Base-by-base conservation (phyloP, 2,888 invertebrate species). In the Drosophila maculinotata region DNA sequence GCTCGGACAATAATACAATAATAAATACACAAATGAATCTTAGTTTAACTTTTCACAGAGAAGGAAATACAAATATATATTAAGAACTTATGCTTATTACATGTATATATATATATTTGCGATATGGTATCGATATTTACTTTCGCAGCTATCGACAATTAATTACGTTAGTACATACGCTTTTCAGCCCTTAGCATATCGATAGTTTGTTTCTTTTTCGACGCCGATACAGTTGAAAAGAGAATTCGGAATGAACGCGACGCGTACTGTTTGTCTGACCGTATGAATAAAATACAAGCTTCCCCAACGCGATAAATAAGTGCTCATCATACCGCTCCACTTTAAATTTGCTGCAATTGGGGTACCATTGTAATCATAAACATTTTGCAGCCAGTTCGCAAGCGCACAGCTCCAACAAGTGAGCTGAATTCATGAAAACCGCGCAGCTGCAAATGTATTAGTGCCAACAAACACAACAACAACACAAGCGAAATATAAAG, bases 371-470 rank as follows among this genome's bases (percentile, higher is more conserved):
- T 12, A 36, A 38, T 30, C 12, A 17, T 17, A 17, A 31, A n/a
- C 15, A 10, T 36, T 38, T 30, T 15, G 1, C n/a, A 23, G 35
- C 2, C 14, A 62, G 44, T 41, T 49, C 15, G 36, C 39, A 63
- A 63, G 49, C 49, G 53, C 23, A 52, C 7, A 38, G 38, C 41
- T 62, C 33, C 31, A 56, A 69, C 57, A 69, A 62, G 70, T 71
- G 68, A 52, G 9, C 33, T 39, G 38, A 45, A 62, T 52, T 35
- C 10, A 73, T 35, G 41, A 64, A 49, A 53, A 72, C 20, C 52
- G 70, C 75, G 70, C 60, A 66, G 47, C 57, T 74, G 69, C 73
- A 70, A 60, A 15, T 70, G 75, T 70, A 62, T 73, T 58, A 51
- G 57, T 62, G 35, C 12, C 17, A 48, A 17, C 42, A 7, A 38